Percentiles rank a stretch among this genome's conserved stretches.
Conservation (phyloP, 2,888 invertebrate species). For the Nowickia ferox region DNA sequence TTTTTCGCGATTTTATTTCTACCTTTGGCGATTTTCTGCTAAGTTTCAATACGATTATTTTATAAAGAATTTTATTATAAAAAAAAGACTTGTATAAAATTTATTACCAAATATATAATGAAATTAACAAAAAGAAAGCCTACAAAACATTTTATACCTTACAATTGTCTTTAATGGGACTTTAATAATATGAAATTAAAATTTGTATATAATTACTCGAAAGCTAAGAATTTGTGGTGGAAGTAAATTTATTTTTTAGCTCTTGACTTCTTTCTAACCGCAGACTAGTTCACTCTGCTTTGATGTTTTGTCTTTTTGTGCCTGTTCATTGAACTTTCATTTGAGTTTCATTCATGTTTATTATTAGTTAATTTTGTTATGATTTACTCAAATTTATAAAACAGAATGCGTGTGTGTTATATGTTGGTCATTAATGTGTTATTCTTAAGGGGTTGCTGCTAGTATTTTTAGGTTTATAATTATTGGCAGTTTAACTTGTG, state of each 20-base stretch:
- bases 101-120: no score
- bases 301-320: background rate
- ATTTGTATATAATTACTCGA: background rate
- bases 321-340: constrained; percentile 36
- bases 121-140: no score
- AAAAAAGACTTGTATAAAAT: no score
- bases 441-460: constrained; percentile 25
- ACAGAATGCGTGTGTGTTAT: background rate
- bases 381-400: constrained; percentile 1
- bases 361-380: constrained; percentile 30
- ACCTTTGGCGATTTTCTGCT: no score
- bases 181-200: constrained; percentile 45
- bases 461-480: background rate
- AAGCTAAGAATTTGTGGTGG: background rate
- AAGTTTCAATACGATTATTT: no score
- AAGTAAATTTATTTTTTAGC: background rate
- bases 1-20: no score
- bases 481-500: background rate
- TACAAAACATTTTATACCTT: constrained; percentile 14
- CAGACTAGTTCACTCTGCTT: background rate
- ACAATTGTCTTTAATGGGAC: constrained; percentile 52
- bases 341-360: constrained; percentile 25
- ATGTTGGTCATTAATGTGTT: constrained; percentile 21
- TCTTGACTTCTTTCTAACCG: background rate
- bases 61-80: no score